A percentile compares a stretch with the other conserved stretches of the same genome.
phyloP scores from a whole-genome alignment of 2,797 vertebrate genomes.

The Alcedo quadribrachys region DNA sequence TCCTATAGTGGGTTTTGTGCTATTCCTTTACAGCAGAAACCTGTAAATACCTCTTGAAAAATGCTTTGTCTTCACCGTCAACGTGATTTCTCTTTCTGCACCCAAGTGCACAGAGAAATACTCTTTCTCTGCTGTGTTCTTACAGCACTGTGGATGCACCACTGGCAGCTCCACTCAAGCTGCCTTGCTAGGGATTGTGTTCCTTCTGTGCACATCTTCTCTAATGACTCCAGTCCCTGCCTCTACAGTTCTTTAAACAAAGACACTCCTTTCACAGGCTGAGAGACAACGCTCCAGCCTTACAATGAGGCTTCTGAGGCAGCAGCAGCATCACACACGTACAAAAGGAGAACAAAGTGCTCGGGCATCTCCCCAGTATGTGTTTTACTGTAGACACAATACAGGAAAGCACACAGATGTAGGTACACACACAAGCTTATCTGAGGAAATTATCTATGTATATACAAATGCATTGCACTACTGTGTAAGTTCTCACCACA shows the following conservation, averaged over 20 bases:
- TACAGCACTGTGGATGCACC: not conserved
- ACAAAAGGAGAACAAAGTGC: not conserved
- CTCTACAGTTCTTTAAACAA: slow-evolving; percentile 19
- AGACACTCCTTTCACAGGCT: not conserved
- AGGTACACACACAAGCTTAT: not conserved
- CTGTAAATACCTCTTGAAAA: not conserved
- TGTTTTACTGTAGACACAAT: not conserved
- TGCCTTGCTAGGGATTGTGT: not conserved
- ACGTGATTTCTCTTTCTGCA: not conserved
- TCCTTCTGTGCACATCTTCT: not conserved
- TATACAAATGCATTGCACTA: not conserved
- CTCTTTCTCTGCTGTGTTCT: not conserved
- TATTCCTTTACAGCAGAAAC: not conserved
- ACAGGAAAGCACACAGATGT: not conserved
- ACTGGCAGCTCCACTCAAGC: not conserved
- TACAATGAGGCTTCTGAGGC: not conserved
- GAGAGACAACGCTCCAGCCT: not conserved
- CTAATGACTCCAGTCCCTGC: not conserved
- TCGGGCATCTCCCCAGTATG: not conserved
- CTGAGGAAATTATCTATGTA: not conserved
- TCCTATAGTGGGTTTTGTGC: not conserved
- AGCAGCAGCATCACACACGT: not conserved
- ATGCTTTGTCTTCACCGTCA: not conserved
- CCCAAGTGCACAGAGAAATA: not conserved
- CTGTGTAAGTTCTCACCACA: not conserved